Evolutionary conservation across 1,140 invertebrate species (phyloP), one percentile per base, ranked within the genome.

Genomic region (Zaprionus camerounensis): DNA sequence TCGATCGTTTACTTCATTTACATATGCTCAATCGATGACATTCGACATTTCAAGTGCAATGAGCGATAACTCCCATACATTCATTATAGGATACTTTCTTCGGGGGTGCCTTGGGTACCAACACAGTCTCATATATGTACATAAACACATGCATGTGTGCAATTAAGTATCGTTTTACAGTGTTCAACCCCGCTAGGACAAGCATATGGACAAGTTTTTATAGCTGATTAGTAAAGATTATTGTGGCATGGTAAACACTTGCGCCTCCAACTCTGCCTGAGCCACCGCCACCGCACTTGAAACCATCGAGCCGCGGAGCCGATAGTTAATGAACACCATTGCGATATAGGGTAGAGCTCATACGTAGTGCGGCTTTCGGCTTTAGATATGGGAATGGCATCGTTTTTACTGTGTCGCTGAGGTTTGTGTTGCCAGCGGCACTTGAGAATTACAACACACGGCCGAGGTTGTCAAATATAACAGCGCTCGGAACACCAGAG

Each of bases 151-250:
- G 65, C 70, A 49, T 80, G 72, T 81, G 64, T 66, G 38, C 64
- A 64, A 61, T 22, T 63, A 82, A 72, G 66, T 79, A 80, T 83
- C 72, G 49, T 57, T 78, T 76, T 77, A 74, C 81, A 76, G 66
- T 46, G 68, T 64, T 55, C n/a, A 46, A 3, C 12, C 26, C 31
- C 26, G 36, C 15, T 61, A 36, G 28, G 20, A 44, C n/a, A 20
- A 49, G 20, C 64, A 58, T 53, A 31, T 59, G 62, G 66, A 55
- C 49, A 58, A 70, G 78, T 78, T 80, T 84, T 61, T 70, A 88
- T 75, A 70, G 76, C 70, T 84, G 85, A 88, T 88, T 88, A 88
- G 85, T 90, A 79, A 66, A 84, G 83, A 88, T 88, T 81, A 84
- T 75, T 78, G 67, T 64, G 68, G 76, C 76, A 88, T 79, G 78